Percentiles rank a stretch among this genome's conserved stretches.
Evolutionary conservation across 2,888 invertebrate species (phyloP).

Genomic region (Sinopyrophorus schimmeli): DNA sequence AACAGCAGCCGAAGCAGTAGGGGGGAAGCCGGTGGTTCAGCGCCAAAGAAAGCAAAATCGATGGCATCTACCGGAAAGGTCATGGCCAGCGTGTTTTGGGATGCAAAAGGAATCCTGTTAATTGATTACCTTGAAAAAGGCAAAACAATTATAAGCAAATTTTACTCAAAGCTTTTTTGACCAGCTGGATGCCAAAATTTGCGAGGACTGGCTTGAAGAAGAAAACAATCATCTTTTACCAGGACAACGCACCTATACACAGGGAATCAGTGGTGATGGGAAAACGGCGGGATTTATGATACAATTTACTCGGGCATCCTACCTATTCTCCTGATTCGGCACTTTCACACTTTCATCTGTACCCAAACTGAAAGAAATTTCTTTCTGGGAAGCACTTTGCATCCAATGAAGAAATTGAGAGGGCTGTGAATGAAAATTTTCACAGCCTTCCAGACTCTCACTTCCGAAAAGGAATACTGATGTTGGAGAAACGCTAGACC

Average conservation of each 20-base stretch:
- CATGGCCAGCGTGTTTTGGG: slow-evolving; percentile 36
- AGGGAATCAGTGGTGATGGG: slow-evolving; percentile 24
- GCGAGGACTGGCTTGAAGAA: slow-evolving; percentile 31
- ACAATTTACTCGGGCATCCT: slow-evolving; percentile 24
- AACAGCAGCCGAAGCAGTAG: too few relatives aligned
- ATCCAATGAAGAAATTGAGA: slow-evolving; percentile 12
- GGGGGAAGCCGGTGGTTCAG: slow-evolving; percentile 21
- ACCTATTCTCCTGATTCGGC: slow-evolving; percentile 19
- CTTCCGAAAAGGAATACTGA: slow-evolving; percentile 12
- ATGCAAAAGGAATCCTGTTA: slow-evolving; percentile 29
- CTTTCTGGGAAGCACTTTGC: slow-evolving; percentile 10
- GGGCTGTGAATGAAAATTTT: slow-evolving; percentile 17
- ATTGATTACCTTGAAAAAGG: slow-evolving; percentile 29
- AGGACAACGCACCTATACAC: slow-evolving; percentile 30
- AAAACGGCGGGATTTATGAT: slow-evolving; percentile 24
- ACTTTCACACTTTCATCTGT: slow-evolving; percentile 26
- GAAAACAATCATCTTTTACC: slow-evolving; percentile 18
- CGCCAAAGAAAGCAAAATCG: slow-evolving; percentile 34
- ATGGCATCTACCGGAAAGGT: slow-evolving; percentile 30
- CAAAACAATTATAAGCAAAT: slow-evolving; percentile 30
- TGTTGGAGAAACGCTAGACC: too few relatives aligned
- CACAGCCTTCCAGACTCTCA: slow-evolving; percentile 11
- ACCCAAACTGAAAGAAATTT: slow-evolving; percentile 24
- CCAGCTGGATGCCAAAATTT: slow-evolving; percentile 20
- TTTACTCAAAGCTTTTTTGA: slow-evolving; percentile 23